Conservation (phyloP, 2,888 invertebrate species). For the Polylopha cassiicola region DNA sequence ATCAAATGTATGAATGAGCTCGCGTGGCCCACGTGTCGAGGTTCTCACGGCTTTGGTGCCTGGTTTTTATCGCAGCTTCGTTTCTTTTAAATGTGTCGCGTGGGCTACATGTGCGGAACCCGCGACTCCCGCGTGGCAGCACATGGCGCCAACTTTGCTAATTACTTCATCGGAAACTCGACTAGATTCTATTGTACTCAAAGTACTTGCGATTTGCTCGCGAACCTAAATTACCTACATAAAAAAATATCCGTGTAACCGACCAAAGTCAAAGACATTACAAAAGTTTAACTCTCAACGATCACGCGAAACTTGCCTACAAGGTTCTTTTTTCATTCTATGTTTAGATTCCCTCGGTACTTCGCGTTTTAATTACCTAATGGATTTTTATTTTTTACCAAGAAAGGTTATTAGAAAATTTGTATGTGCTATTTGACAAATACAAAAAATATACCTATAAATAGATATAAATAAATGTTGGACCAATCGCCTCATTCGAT, state of each 20-base stretch:
- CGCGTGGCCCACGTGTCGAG: slow-evolving; percentile 63
- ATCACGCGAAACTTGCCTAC: slow-evolving; percentile 5
- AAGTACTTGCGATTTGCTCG: slow-evolving; percentile 11
- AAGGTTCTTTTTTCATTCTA: neutral
- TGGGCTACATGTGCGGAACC: slow-evolving; percentile 64
- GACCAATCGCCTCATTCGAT: neutral
- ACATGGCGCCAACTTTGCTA: slow-evolving; percentile 67
- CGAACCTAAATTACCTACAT: slow-evolving; percentile 1
- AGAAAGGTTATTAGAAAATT: no score
- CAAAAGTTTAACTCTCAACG: neutral
- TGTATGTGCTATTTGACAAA: no score
- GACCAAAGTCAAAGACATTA: slow-evolving; percentile 1
- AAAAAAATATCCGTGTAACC: slow-evolving; percentile 5
- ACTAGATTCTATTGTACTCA: slow-evolving; percentile 28
- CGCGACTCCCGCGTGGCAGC: slow-evolving; percentile 61
- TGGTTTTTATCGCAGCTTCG: slow-evolving; percentile 63
- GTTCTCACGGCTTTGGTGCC: slow-evolving; percentile 63
- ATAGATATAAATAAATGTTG: no score
- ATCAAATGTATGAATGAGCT: slow-evolving; percentile 75
- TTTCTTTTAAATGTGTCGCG: slow-evolving; percentile 60
- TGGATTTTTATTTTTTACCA: no score
- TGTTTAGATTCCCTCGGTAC: no score
- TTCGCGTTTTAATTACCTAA: no score
- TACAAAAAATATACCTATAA: no score
- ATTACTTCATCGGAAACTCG: slow-evolving; percentile 59